Evolutionary conservation across 1,140 invertebrate genomes (phyloP).

Genomic region (Trachelipus rathkii): DNA sequence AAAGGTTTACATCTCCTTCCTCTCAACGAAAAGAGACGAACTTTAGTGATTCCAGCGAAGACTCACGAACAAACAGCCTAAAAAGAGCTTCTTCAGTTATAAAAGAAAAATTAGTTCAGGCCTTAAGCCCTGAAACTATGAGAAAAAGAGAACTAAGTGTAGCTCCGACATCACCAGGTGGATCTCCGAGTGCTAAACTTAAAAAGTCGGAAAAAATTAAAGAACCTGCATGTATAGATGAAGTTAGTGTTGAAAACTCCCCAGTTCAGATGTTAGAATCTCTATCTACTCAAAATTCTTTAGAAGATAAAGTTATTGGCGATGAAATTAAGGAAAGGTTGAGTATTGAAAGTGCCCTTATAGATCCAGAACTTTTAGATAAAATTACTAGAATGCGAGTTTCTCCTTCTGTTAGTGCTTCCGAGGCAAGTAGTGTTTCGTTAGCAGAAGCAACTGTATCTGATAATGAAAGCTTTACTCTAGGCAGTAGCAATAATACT

Average conservation of each 20-base stretch:
- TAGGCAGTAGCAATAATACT: slow-evolving; percentile 42
- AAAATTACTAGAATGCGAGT: slow-evolving; percentile 40
- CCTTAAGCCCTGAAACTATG: slow-evolving; percentile 40
- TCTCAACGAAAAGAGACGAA: slow-evolving; percentile 34
- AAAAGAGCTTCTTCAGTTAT: slow-evolving; percentile 34
- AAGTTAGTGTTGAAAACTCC: neutral
- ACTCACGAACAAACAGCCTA: slow-evolving; percentile 32
- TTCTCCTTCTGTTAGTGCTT: slow-evolving; percentile 45
- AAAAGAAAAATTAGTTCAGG: slow-evolving; percentile 40
- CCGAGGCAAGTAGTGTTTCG: slow-evolving; percentile 45
- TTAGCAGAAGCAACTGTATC: slow-evolving; percentile 49
- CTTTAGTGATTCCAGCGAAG: slow-evolving; percentile 34
- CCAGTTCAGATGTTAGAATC: neutral
- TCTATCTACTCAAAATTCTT: neutral
- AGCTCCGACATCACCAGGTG: neutral
- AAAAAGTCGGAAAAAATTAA: neutral
- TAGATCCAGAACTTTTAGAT: slow-evolving; percentile 42
- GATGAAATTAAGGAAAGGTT: slow-evolving; percentile 30
- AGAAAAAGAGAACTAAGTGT: neutral
- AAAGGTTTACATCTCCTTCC: slow-evolving; percentile 43
- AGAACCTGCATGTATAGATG: no score
- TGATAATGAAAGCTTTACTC: slow-evolving; percentile 49
- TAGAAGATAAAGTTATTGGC: neutral
- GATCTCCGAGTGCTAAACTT: neutral
- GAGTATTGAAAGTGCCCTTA: slow-evolving; percentile 41